Conservation (phyloP, 2,888 invertebrate species). For the Drosophila putrida region DNA sequence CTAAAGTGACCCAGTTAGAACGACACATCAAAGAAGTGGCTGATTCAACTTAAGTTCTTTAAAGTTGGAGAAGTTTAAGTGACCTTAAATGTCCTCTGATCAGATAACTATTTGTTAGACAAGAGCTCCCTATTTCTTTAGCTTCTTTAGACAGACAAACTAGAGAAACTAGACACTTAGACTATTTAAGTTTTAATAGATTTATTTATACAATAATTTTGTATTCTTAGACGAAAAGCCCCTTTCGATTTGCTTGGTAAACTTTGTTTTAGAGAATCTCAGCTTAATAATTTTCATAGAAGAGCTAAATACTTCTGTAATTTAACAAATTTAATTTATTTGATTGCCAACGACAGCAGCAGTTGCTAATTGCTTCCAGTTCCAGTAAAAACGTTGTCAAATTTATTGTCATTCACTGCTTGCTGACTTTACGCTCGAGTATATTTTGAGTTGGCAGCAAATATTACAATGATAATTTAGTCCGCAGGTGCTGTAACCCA, state of each 20-base stretch:
- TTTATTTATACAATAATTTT: no score
- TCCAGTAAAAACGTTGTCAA: neutral
- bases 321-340: neutral
- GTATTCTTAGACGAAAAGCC: neutral
- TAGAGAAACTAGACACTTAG: no score
- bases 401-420: neutral
- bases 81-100: no score
- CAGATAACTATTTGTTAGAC: no score
- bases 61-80: neutral
- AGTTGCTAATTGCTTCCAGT: neutral
- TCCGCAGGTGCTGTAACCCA: neutral
- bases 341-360: neutral
- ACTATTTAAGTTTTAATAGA: no score
- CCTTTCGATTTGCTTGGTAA: neutral
- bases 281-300: neutral
- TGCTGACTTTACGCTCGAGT: neutral
- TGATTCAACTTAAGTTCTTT: neutral
- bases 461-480: conserved; percentile 9
- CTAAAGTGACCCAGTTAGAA: conserved; percentile 25
- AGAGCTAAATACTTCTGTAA: no score
- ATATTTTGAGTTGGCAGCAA: neutral
- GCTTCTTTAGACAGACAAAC: no score
- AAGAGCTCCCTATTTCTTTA: no score
- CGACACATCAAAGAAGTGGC: neutral
- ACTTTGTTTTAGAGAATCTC: neutral